phyloP scores from a whole-genome alignment of 2,888 invertebrate genomes.

The Synanthedon vespiformis region DNA sequence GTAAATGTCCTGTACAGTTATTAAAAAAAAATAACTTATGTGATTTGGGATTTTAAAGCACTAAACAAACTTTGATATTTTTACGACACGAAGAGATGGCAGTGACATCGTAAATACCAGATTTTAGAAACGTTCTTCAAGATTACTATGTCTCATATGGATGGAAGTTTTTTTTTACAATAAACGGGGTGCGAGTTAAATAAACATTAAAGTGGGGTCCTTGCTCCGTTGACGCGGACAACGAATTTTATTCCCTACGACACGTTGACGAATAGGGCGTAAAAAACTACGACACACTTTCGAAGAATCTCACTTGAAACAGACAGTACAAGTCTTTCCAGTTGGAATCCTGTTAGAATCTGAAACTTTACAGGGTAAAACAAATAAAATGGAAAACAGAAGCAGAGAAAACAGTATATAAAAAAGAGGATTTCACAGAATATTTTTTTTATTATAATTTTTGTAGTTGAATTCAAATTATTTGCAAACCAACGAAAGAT shows the following conservation, averaged over 20 bases:
- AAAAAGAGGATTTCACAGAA: no score
- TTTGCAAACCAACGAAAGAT: no score
- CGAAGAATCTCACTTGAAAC: conserved; percentile 23
- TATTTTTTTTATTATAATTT: no score
- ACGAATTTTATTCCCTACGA: conserved; percentile 54
- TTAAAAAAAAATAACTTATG: no score
- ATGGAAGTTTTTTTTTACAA: conserved; percentile 28
- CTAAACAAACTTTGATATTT: no score
- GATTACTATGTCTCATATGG: conserved; percentile 32
- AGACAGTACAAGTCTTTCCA: conserved; percentile 4
- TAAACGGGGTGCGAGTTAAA: conserved; percentile 1
- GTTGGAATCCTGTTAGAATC: no score
- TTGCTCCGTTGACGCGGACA: conserved; percentile 44
- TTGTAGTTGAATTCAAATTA: no score
- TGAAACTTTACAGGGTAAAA: no score
- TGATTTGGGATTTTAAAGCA: no score
- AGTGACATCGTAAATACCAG: conserved; percentile 42
- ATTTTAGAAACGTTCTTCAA: conserved; percentile 35
- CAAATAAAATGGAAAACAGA: no score
- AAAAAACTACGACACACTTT: conserved; percentile 23
- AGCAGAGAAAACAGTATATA: no score
- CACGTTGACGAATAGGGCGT: conserved; percentile 52
- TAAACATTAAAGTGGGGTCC: conserved; percentile 21
- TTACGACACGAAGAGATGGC: conserved; percentile 17
- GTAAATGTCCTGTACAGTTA: no score